Evolutionary conservation across 2,113 vertebrate species (phyloP), one percentile per base, ranked within the genome.

Genomic region (Protobothrops mucrosquamatus): DNA sequence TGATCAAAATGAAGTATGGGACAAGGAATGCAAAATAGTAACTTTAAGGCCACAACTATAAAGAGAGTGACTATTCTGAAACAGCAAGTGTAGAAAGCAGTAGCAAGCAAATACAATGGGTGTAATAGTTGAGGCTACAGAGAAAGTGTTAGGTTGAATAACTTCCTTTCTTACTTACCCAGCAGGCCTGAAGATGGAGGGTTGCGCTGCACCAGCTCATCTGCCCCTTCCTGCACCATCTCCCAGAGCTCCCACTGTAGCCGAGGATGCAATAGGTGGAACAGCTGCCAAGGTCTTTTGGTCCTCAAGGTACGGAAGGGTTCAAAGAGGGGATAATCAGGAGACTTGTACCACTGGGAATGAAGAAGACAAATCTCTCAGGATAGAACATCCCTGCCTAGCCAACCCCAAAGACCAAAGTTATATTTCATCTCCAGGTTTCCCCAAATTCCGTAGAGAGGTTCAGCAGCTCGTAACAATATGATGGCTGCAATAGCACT

Each of bases 181-280:
- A 98, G 96, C 85, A 98, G 92, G 89, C 98, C 98, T 0, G 98
- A 98, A 29, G 98, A 98, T 3, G 98, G 98, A 2, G 98, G 98
- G 94, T 98, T 98, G 95, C 96, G 98, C 96, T 98, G 98, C 69
- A 98, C 98, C 23, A 96, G 95, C 92, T 98, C 98, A 0, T 93
- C 96, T 97, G 98, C 98, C 96, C 98, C 98, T 94, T 97, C 98
- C 88, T 98, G 98, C 89, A 98, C 96, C 55, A 93, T 94, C 55
- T 97, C 97, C 98, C 98, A 98, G 9, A 98, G 93, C 95, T 98
- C 97, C 98, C 98, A 98, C 95, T 98, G 96, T 26, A 97, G 96
- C 46, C 95, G 97, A 2, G 98, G 98, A 85, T 98, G 97, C 74
- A 98, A 95, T 94, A 98, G 98, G 95, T 97, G 98, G 96, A 98